Percentiles rank a stretch among this genome's conserved stretches.
These are phyloP conservation scores for Bufo bufo DNA, from an alignment of 2,113 vertebrate genomes.

Conservation along the genomic window DNA sequence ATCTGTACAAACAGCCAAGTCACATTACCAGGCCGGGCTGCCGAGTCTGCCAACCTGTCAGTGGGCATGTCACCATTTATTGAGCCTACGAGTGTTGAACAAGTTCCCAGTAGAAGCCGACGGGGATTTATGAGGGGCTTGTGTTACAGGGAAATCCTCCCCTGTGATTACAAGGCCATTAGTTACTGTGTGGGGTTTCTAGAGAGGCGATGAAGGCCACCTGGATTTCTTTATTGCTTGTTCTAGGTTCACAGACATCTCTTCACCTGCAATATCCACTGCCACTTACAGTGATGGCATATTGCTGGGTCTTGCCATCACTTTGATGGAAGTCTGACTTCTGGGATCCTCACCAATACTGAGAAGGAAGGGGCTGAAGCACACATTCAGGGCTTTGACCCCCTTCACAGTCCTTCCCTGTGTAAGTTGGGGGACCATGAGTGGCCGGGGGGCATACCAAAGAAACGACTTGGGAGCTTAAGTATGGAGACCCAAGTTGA, in stretches of 20 bases:
- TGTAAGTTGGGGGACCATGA: no score
- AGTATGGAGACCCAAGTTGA: no score
- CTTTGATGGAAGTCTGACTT: no score
- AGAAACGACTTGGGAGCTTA: no score
- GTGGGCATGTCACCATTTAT: constrained; percentile 14
- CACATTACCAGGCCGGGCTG: constrained; percentile 9
- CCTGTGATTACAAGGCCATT: constrained; percentile 47
- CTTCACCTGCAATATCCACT: not conserved
- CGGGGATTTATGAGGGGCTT: constrained; percentile 48
- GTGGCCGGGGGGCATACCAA: no score
- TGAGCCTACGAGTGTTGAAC: not conserved
- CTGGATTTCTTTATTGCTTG: constrained; percentile 1
- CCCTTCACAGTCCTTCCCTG: no score
- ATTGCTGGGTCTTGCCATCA: no score
- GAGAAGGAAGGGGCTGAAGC: no score
- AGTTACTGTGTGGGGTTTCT: constrained; percentile 29
- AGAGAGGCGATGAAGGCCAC: constrained; percentile 17
- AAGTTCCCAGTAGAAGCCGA: constrained; percentile 29
- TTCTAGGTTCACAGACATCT: not conserved
- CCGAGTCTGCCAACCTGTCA: constrained; percentile 34
- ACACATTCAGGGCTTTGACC: no score
- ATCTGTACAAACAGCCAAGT: constrained; percentile 15
- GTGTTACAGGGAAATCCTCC: constrained; percentile 41
- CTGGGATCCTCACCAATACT: no score
- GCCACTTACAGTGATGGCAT: no score